Base-by-base conservation (phyloP, 1,140 invertebrate genomes). In the Gryon sp. region DNA sequence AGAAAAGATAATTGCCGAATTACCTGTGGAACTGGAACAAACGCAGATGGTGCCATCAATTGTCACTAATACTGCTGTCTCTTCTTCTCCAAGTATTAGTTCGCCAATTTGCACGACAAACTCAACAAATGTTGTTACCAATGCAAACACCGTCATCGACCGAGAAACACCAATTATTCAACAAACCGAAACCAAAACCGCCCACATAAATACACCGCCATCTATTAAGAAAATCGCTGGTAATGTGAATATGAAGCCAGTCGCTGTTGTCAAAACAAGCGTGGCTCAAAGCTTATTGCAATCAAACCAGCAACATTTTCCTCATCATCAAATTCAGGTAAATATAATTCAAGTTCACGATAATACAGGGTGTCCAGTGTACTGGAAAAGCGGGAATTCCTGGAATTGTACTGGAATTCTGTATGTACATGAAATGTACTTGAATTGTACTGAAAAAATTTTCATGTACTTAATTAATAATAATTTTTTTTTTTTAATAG, bases 251-350 rank as follows among this genome's bases (percentile, higher is more conserved):
- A 80, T 83, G n/a, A 89, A 89, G 62, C 83, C 86, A 0, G 83
- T 89, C 0, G 78, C 86, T 6, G 83, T 89, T n/a, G 83, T 87
- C 0, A 89, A 89, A 52, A 82, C 87, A 0, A 84, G 73, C 20
- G 74, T 82, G 2, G 38, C 87, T 0, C 88, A 89, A 24, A 89
- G 88, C 76, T 76, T 89, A 6, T 28, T 89, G 4, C 88, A 89
- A 34, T 87, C 87, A 0, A 89, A 88, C 80, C 88, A 89, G 32
- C 86, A 85, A 38, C 86, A 88, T 68, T 89, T 85, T 43, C 84
- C 87, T 0, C 88, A 85, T 80, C 88, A 89, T 41, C 87, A 89
- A 55, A 89, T 89, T 59, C 88, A 89, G 59, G 83, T 82, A 46
- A 32, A 20, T n/a, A n/a, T n/a, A n/a, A n/a, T n/a, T n/a, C n/a